phyloP scores from a whole-genome alignment of 2,888 invertebrate species.

The Microplitis deprimator region DNA sequence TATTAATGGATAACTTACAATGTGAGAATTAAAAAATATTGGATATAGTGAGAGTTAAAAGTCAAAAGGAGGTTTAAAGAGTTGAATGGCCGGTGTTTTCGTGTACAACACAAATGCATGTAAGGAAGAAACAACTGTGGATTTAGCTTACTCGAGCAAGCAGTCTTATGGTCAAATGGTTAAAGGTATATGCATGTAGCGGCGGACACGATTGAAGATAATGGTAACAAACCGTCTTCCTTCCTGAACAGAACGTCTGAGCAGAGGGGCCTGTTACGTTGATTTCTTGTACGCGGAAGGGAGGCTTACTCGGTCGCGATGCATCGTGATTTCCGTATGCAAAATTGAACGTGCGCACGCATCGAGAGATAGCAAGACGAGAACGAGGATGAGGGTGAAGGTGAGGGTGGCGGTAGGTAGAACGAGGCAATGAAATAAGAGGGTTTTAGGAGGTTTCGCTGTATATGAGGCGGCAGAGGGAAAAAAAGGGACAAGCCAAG shows the following conservation, averaged over 20 bases:
- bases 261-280: constrained; percentile 19
- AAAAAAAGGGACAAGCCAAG: constrained; percentile 33
- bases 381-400: not conserved
- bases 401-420: constrained; percentile 20
- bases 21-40: not conserved
- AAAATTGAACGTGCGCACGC: constrained; percentile 69
- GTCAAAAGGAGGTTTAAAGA: constrained; percentile 4
- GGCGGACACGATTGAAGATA: constrained; percentile 64
- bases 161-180: constrained; percentile 33
- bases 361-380: constrained; percentile 48
- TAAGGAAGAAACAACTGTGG: constrained; percentile 17
- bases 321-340: constrained; percentile 70
- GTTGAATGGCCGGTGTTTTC: constrained; percentile 28
- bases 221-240: constrained; percentile 72
- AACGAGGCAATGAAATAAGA: not conserved
- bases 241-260: constrained; percentile 69
- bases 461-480: not conserved
- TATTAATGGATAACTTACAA: too few relatives aligned
- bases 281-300: constrained; percentile 6
- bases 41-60: not conserved
- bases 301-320: constrained; percentile 47
- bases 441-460: not conserved
- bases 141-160: constrained; percentile 6
- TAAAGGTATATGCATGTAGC: constrained; percentile 39
- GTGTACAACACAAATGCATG: not conserved